Conservation (phyloP, 1,140 invertebrate species). For the Pseudomyrmex dendroicus region DNA sequence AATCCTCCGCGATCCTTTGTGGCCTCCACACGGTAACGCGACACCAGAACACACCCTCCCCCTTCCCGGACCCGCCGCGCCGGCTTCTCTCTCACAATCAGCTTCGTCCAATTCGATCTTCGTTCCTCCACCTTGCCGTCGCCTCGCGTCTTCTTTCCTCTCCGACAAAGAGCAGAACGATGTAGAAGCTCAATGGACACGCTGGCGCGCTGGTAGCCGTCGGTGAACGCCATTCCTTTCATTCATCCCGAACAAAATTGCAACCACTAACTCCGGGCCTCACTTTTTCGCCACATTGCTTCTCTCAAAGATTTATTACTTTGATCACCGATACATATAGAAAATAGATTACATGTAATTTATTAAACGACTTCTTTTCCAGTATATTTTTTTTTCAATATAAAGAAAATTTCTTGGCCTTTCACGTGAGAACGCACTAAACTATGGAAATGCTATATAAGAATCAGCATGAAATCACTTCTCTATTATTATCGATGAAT, state of each 20-base stretch:
- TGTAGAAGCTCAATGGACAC: slow-evolving; percentile 67
- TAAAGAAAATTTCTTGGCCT: too few relatives aligned
- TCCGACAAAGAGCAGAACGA: slow-evolving; percentile 63
- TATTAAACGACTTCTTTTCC: too few relatives aligned
- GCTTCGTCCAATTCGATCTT: slow-evolving; percentile 14
- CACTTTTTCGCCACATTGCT: slow-evolving; percentile 43
- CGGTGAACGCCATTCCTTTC: slow-evolving; percentile 66
- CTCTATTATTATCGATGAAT: slow-evolving; percentile 77
- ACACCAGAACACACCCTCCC: slow-evolving; percentile 78
- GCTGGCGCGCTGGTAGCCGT: slow-evolving; percentile 66
- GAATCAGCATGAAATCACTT: slow-evolving; percentile 76
- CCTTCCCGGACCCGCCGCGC: slow-evolving; percentile 72
- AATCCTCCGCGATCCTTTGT: slow-evolving; percentile 80
- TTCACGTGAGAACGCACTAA: too few relatives aligned
- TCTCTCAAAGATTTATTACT: slow-evolving; percentile 56
- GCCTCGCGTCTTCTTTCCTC: slow-evolving; percentile 34
- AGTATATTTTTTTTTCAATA: too few relatives aligned
- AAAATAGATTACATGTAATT: too few relatives aligned
- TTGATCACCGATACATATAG: not conserved
- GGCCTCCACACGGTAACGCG: slow-evolving; percentile 78
- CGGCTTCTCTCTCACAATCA: slow-evolving; percentile 40
- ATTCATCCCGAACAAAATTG: slow-evolving; percentile 72
- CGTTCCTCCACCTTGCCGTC: slow-evolving; percentile 40
- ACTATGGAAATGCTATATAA: slow-evolving; percentile 26
- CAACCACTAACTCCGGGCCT: slow-evolving; percentile 50